These are phyloP conservation scores for Eurystomus glaucurus DNA, from an alignment of 2,797 vertebrate species.

Conservation along the genomic window DNA sequence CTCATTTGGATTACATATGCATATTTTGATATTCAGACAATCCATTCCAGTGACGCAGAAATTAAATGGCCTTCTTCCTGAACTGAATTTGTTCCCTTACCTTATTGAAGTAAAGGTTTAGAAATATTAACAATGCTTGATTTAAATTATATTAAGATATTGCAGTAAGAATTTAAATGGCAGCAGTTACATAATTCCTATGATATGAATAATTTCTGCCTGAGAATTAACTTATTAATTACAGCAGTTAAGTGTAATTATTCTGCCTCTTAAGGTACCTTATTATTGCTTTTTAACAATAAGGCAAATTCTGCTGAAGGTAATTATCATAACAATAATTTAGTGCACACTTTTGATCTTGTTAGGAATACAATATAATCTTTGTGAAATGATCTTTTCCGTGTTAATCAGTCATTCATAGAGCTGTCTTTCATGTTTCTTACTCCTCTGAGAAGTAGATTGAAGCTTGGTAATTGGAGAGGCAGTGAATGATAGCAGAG, in stretches of 20 bases:
- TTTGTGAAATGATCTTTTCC: constrained; percentile 62
- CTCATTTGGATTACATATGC: neutral
- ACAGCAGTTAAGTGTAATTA: constrained; percentile 83
- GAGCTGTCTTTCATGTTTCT: constrained; percentile 50
- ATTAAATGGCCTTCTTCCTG: neutral
- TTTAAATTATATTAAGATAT: constrained; percentile 43
- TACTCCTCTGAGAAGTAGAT: constrained; percentile 54
- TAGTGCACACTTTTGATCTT: constrained; percentile 74
- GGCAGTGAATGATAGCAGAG: constrained; percentile 9
- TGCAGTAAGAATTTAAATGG: constrained; percentile 64
- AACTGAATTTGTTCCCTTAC: neutral
- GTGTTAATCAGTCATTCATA: constrained; percentile 75
- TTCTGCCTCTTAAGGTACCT: constrained; percentile 75
- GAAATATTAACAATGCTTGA: constrained; percentile 38
- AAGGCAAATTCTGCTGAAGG: constrained; percentile 76
- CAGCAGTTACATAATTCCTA: constrained; percentile 63
- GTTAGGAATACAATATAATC: constrained; percentile 74
- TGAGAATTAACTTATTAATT: constrained; percentile 84
- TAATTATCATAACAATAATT: constrained; percentile 85
- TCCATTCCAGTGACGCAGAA: neutral
- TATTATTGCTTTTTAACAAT: constrained; percentile 79
- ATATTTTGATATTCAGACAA: neutral
- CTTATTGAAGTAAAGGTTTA: constrained; percentile 9
- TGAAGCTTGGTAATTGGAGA: constrained; percentile 45
- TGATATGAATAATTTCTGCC: constrained; percentile 75